Conservation (phyloP, 2,113 vertebrate species). For the Pterocles gutturalis region DNA sequence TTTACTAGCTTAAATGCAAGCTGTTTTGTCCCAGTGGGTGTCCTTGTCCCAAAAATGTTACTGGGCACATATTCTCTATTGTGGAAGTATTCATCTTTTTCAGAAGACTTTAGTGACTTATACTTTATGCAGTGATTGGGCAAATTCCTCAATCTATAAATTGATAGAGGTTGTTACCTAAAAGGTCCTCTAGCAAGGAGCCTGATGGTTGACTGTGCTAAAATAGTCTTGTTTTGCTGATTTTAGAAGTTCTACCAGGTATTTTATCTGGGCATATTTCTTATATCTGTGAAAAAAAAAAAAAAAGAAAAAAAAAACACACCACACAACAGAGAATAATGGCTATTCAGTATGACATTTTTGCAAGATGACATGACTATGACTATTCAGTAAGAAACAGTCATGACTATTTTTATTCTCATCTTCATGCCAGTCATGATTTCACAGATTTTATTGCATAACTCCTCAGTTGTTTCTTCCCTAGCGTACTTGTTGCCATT, state of each 20-base stretch:
- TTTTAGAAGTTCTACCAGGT: not conserved
- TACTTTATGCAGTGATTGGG: not conserved
- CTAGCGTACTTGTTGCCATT: not conserved
- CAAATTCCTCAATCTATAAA: not conserved
- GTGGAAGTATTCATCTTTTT: not conserved
- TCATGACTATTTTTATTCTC: not conserved
- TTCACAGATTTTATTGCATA: not conserved
- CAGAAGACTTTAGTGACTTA: not conserved
- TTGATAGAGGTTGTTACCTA: not conserved
- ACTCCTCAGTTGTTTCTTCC: not conserved
- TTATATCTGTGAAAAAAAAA: not conserved
- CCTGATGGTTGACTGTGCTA: not conserved
- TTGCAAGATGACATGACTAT: not conserved
- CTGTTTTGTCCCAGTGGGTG: not conserved
- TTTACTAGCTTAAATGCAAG: not conserved
- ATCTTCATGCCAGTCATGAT: not conserved
- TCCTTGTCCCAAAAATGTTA: not conserved
- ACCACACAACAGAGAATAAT: not conserved
- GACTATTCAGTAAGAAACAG: not conserved
- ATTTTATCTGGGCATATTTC: not conserved
- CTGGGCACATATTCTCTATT: not conserved
- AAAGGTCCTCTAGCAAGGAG: not conserved
- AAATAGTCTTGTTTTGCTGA: not conserved
- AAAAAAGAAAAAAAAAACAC: too few species aligned
- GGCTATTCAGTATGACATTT: not conserved